phyloP scores from a whole-genome alignment of 2,113 vertebrate species.

The Colaptes auratus region DNA sequence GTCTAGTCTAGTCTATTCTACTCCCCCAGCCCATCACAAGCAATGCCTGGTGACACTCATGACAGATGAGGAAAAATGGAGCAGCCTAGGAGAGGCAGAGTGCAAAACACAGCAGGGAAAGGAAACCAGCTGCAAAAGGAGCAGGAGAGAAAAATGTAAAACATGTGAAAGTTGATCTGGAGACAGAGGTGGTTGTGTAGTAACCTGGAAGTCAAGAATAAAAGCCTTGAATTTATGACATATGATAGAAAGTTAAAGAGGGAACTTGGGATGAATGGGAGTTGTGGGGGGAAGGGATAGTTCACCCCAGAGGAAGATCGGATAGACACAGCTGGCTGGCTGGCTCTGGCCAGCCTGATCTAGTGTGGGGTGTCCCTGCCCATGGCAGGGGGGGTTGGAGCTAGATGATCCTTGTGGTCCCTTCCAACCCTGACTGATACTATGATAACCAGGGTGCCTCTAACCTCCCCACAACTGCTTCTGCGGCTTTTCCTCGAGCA shows the following conservation, averaged over 20 bases:
- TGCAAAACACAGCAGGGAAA: background rate
- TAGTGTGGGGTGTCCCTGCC: too few relatives aligned
- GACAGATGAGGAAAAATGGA: background rate
- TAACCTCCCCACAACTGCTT: background rate
- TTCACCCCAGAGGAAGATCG: background rate
- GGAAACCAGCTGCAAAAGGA: background rate
- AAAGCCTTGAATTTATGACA: background rate
- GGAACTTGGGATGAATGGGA: background rate
- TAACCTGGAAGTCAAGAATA: background rate
- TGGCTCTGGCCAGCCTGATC: too few relatives aligned
- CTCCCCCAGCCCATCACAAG: background rate
- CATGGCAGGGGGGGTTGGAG: too few relatives aligned
- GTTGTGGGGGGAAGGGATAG: background rate
- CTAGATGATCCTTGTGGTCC: too few relatives aligned
- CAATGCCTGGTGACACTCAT: too few relatives aligned
- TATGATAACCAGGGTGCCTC: background rate
- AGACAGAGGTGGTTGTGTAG: background rate
- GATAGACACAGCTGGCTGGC: too few relatives aligned
- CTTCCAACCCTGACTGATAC: too few relatives aligned
- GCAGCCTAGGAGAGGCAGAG: background rate
- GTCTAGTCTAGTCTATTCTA: background rate
- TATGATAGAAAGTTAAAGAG: background rate
- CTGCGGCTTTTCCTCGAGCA: slow-evolving; percentile 5
- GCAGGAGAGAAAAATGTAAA: background rate
- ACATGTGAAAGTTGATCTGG: background rate